Conservation (phyloP, 2,888 invertebrate genomes). For the Lysandra bellargus region DNA sequence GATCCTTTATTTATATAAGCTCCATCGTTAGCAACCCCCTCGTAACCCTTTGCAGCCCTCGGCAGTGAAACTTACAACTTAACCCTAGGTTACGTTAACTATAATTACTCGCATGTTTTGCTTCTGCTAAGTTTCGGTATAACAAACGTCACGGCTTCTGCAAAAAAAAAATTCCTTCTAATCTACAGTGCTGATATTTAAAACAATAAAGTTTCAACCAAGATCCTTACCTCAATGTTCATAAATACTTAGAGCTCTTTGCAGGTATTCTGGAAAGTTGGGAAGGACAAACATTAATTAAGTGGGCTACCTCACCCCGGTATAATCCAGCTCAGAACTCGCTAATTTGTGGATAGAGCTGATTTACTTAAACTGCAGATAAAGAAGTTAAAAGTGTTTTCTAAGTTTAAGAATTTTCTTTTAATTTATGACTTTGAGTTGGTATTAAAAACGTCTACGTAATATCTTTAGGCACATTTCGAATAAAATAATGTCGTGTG, state of each 20-base stretch:
- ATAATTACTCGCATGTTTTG: too few species aligned
- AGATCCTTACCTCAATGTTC: not conserved
- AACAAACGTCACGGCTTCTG: too few species aligned
- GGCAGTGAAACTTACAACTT: not conserved
- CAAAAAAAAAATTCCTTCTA: too few species aligned
- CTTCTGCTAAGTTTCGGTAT: too few species aligned
- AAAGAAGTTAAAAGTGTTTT: not conserved
- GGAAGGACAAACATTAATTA: conserved; percentile 24
- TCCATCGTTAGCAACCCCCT: not conserved
- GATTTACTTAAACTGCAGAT: not conserved
- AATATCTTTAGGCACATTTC: too few species aligned
- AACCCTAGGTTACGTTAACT: not conserved
- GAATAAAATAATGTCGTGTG: too few species aligned
- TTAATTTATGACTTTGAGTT: not conserved
- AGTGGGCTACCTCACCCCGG: not conserved
- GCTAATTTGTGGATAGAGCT: not conserved
- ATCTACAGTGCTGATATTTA: too few species aligned
- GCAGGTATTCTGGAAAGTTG: not conserved
- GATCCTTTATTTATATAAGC: not conserved
- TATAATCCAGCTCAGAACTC: not conserved
- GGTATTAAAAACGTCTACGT: too few species aligned
- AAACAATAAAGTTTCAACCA: not conserved
- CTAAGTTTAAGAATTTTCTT: not conserved
- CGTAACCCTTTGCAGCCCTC: conserved; percentile 7
- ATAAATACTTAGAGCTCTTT: not conserved